Evolutionary conservation across 2,113 vertebrate genomes (phyloP).

Genomic region (Cyphomyrus plagiostoma): DNA sequence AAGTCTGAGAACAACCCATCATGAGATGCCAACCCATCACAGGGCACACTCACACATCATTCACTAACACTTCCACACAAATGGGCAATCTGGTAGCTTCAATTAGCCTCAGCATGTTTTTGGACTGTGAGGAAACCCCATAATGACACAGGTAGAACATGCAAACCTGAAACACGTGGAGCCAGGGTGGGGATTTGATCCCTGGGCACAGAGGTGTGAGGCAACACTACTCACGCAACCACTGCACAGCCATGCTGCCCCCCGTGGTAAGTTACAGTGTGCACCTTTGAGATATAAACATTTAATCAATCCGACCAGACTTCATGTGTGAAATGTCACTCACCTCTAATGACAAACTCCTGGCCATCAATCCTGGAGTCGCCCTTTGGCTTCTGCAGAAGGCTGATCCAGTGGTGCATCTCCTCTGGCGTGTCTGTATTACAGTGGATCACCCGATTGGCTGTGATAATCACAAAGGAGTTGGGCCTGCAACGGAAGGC

Average conservation of each 20-base stretch:
- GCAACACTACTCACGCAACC: not conserved
- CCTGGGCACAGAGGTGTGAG: not conserved
- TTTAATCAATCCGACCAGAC: not conserved
- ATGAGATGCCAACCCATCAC: not conserved
- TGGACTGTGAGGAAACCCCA: not conserved
- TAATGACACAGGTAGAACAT: not conserved
- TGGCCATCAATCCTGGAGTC: conserved; percentile 81
- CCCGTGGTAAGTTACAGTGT: not conserved
- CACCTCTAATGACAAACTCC: conserved; percentile 84
- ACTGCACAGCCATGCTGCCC: not conserved
- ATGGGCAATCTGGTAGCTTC: not conserved
- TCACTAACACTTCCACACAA: not conserved
- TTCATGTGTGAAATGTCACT: not conserved
- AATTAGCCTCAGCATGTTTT: not conserved
- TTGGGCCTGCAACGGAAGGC: conserved; percentile 63
- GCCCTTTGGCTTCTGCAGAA: conserved; percentile 84
- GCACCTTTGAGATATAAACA: not conserved
- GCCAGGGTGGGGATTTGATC: not conserved
- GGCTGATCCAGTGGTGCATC: conserved; percentile 95
- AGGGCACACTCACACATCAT: not conserved
- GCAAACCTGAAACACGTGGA: not conserved
- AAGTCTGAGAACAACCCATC: not conserved
- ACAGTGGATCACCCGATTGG: conserved; percentile 87
- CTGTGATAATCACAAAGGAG: conserved; percentile 90
- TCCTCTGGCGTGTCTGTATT: conserved; percentile 84